Conservation (phyloP, 35 echinoderm and acorn worm genomes). For the Apostichopus japonicus region DNA sequence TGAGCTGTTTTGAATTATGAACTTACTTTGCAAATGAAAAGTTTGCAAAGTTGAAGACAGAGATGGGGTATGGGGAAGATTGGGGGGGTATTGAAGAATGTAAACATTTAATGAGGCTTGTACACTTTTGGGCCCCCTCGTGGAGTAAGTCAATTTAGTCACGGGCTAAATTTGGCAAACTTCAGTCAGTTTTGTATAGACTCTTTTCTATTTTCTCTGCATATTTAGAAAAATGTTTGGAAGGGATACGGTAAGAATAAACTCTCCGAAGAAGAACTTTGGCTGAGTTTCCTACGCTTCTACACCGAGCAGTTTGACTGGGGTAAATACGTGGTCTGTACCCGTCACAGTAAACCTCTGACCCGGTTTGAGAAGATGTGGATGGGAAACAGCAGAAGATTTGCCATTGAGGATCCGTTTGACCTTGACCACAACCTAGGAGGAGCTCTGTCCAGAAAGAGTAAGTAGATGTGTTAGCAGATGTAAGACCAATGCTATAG, state of each 20-base stretch:
- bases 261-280: slow-evolving; percentile 70
- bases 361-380: slow-evolving; percentile 97
- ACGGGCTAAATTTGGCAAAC: too few species aligned
- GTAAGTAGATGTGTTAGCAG: slow-evolving; percentile 52
- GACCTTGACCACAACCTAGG: slow-evolving; percentile 94
- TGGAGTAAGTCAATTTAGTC: too few species aligned
- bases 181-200: too few species aligned
- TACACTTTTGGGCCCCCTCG: too few species aligned
- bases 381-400: slow-evolving; percentile 61
- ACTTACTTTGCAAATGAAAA: too few species aligned
- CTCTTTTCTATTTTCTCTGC: too few species aligned
- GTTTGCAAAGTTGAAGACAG: too few species aligned
- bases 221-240: slow-evolving; percentile 62
- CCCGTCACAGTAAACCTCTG: slow-evolving; percentile 70
- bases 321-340: slow-evolving; percentile 83
- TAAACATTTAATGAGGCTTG: too few species aligned
- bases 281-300: slow-evolving; percentile 88
- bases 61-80: too few species aligned
- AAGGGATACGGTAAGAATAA: slow-evolving; percentile 58
- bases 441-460: slow-evolving; percentile 82
- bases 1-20: too few species aligned
- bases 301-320: slow-evolving; percentile 93
- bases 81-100: too few species aligned
- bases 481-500: neutral
- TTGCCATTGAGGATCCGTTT: slow-evolving; percentile 96